Base-by-base conservation (phyloP, 2,888 invertebrate genomes). In the Ryuthela nishihirai region DNA sequence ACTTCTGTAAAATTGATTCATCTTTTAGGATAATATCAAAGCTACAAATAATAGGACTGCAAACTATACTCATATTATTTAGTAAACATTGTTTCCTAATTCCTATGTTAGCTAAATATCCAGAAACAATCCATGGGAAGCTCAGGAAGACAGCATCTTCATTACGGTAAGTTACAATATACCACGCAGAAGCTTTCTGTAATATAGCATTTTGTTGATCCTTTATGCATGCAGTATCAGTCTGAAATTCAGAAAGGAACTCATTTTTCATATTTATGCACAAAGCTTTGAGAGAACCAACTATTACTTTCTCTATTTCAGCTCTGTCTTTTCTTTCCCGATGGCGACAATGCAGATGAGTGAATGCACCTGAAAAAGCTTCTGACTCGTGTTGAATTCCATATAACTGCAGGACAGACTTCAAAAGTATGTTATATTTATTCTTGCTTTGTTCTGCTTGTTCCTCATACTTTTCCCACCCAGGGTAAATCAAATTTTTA, bases 381-480 rank as follows among this genome's bases (percentile, higher is more conserved):
- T 54, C 52, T 4, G 61, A 52, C 38, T 66, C 66, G n/a, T 44
- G 39, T 18, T 56, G 47, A n/a, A 66, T 53, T 1, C 64, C 63
- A 12, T 63, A 64, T 9, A 47, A 53, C 40, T 63, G 54, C 20
- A 64, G 40, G 9, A 65, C 18, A 23, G 56, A 47, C 15, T 34
- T 24, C 0, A 65, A 21, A 6, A 54, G 23, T 1, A 29, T 23
- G 15, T 49, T 54, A 24, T 61, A 66, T 12, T 58, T 49, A n/a
- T 54, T 35, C 12, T 44, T 56, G 1, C 52, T 35, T 5, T 58
- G 42, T 9, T 35, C 34, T 6, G 66, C 66, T 36, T 39, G 29
- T 9, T 58, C 54, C 23, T 46, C 25, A 18, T 58, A 66, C 24
- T 38, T 41, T 32, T 63, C 52, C 66, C 66, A 66, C 15, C 64